phyloP scores from a whole-genome alignment of 2,113 vertebrate genomes.

The Pelmatolapia mariae region DNA sequence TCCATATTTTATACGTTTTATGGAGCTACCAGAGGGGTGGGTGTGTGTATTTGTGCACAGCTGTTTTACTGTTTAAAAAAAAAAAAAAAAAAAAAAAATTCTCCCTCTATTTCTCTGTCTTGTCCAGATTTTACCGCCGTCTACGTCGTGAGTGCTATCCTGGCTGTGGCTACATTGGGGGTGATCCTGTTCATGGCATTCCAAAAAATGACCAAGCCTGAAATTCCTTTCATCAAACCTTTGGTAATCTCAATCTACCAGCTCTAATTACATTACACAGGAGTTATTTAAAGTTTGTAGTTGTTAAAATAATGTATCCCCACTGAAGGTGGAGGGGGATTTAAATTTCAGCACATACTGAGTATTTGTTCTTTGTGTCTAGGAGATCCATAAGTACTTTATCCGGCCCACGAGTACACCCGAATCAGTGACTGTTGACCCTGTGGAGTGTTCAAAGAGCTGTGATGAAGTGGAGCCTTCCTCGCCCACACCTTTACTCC shows the following conservation, averaged over 20 bases:
- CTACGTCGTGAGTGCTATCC: rapidly evolving
- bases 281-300: neutral
- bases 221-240: rapidly evolving
- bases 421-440: rapidly evolving
- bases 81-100: neutral
- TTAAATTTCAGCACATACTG: neutral
- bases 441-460: rapidly evolving
- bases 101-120: neutral
- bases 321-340: neutral
- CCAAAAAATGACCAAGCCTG: neutral
- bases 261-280: neutral
- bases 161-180: rapidly evolving
- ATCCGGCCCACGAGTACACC: rapidly evolving
- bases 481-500: neutral
- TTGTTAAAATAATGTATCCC: neutral
- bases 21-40: neutral
- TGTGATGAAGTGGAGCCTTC: neutral
- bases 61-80: neutral
- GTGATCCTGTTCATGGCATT: neutral
- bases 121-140: neutral
- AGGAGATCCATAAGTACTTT: neutral
- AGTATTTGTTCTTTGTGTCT: neutral
- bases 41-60: neutral
- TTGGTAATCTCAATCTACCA: constrained; percentile 1
- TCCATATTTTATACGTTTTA: rapidly evolving